phyloP scores from a whole-genome alignment of 2,113 vertebrate species.

The Oreotrochilus melanogaster region DNA sequence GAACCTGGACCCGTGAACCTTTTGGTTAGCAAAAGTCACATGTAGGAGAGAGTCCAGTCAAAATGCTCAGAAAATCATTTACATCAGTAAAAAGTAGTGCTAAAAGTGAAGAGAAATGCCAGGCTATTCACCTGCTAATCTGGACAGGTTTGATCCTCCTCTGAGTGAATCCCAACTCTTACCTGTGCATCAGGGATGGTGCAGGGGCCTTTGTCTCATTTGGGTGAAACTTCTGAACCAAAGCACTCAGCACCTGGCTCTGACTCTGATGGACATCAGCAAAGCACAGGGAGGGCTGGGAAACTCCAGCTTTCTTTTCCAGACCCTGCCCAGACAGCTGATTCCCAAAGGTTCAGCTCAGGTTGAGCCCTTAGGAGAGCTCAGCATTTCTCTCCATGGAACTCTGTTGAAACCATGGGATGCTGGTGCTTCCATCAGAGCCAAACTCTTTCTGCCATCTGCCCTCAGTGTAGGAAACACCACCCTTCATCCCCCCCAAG shows the following conservation, averaged over 20 bases:
- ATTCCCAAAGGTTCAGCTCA: neutral
- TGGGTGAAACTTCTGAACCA: neutral
- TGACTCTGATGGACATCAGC: neutral
- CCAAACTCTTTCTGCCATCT: neutral
- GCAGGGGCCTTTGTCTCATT: neutral
- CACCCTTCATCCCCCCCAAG: neutral
- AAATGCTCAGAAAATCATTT: too few species aligned
- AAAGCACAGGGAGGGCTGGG: neutral
- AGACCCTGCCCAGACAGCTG: neutral
- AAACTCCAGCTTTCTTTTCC: neutral
- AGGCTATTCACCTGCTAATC: too few species aligned
- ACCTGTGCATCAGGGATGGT: neutral
- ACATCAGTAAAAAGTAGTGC: too few species aligned
- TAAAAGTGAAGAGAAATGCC: too few species aligned
- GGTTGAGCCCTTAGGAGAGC: rapidly evolving
- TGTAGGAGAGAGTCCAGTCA: too few species aligned
- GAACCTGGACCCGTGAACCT: neutral
- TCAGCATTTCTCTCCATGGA: neutral
- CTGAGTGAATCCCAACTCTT: neutral
- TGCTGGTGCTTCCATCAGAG: neutral
- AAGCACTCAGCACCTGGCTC: neutral
- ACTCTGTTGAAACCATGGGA: neutral
- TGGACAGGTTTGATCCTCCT: neutral
- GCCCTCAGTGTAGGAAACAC: neutral
- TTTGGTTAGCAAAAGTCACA: too few species aligned